phyloP scores from a whole-genome alignment of 2,113 vertebrate species.

The Chauna torquata region DNA sequence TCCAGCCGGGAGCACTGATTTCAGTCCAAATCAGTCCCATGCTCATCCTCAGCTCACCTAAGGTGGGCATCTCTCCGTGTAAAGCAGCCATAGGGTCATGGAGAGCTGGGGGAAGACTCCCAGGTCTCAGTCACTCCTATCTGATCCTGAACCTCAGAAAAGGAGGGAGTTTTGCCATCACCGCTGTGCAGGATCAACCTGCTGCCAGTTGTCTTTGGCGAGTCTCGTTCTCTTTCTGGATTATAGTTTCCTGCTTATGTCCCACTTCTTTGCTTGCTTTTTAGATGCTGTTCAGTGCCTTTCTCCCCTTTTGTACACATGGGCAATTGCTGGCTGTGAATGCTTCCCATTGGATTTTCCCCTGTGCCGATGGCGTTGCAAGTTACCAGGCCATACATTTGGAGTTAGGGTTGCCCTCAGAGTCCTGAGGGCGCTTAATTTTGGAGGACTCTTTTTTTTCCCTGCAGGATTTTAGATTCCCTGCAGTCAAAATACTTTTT shows the following conservation, averaged over 20 bases:
- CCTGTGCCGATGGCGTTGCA: rapidly evolving
- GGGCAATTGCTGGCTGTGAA: not conserved
- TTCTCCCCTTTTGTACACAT: not conserved
- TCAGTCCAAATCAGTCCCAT: not conserved
- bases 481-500: not conserved
- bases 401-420: not conserved
- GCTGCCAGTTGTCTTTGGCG: not conserved
- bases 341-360: not conserved
- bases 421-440: not conserved
- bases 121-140: not conserved
- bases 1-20: not conserved
- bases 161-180: not conserved
- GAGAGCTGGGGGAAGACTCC: not conserved
- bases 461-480: not conserved
- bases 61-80: not conserved
- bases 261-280: not conserved
- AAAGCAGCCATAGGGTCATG: not conserved
- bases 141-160: not conserved
- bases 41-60: not conserved
- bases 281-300: not conserved
- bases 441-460: not conserved
- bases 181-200: not conserved
- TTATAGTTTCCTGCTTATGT: not conserved
- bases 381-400: not conserved
- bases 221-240: not conserved